Percentiles rank a stretch among this genome's conserved stretches.
phyloP scores from a whole-genome alignment of 2,113 vertebrate species.

The Tauraco erythrolophus region DNA sequence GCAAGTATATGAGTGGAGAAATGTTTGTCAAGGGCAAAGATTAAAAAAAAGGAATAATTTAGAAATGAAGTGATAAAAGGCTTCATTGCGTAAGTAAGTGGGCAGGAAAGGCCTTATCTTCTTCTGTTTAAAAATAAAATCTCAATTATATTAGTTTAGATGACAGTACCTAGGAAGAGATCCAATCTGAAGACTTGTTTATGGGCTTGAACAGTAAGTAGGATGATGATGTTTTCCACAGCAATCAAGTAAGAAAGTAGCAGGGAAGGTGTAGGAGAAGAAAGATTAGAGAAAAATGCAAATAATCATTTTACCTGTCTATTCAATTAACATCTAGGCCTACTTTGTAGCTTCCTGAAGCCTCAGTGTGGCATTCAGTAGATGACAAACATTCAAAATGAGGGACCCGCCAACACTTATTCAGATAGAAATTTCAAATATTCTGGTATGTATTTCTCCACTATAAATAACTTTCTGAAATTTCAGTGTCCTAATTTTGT shows the following conservation, averaged over 20 bases:
- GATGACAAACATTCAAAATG: constrained; percentile 50
- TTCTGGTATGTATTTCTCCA: constrained; percentile 36
- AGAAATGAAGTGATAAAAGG: constrained; percentile 8
- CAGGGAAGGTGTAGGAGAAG: constrained; percentile 30
- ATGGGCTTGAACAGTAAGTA: constrained; percentile 52
- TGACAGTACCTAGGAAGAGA: constrained; percentile 47
- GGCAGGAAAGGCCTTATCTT: constrained; percentile 3
- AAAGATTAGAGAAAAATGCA: constrained; percentile 69
- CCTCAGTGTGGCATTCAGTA: constrained; percentile 7
- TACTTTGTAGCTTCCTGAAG: constrained; percentile 53
- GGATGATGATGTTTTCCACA: constrained; percentile 61
- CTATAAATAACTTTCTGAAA: constrained; percentile 65
- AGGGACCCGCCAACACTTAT: background rate
- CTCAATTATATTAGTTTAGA: constrained; percentile 6
- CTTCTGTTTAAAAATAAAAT: constrained; percentile 50
- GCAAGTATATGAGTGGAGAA: background rate
- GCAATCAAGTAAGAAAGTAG: constrained; percentile 20
- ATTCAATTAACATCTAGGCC: constrained; percentile 51
- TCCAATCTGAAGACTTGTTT: constrained; percentile 48
- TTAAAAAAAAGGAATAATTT: background rate
- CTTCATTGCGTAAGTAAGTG: background rate
- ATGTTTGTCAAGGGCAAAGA: background rate
- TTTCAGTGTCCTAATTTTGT: constrained; percentile 59
- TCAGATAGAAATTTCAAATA: constrained; percentile 48
- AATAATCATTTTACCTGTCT: constrained; percentile 60